These are phyloP conservation scores for Podarcis muralis DNA, from an alignment of 2,113 vertebrate species.

Conservation along the genomic window DNA sequence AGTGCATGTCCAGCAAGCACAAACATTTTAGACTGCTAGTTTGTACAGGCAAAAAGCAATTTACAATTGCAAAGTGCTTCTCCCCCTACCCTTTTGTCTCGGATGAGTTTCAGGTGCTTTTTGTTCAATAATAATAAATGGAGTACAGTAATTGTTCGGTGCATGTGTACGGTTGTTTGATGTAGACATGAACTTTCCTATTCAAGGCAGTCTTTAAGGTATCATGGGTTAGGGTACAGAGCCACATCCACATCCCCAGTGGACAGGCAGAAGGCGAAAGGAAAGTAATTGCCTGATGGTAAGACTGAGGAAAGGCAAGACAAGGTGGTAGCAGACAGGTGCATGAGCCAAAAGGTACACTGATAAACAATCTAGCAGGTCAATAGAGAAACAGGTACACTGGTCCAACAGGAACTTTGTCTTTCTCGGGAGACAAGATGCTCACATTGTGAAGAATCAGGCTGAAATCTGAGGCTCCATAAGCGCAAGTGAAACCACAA, in stretches of 20 bases:
- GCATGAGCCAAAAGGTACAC: too few relatives aligned
- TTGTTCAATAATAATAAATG: constrained; percentile 46
- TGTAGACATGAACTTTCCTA: neutral
- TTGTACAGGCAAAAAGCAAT: neutral
- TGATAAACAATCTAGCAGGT: neutral
- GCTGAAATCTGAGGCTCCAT: neutral
- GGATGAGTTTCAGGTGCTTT: constrained; percentile 64
- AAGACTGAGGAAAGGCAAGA: neutral
- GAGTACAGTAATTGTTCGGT: constrained; percentile 51
- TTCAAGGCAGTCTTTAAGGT: neutral
- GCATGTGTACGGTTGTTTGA: neutral
- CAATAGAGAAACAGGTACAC: neutral
- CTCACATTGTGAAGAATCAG: too few relatives aligned
- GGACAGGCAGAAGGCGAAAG: neutral
- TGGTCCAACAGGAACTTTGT: too few relatives aligned
- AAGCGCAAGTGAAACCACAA: neutral
- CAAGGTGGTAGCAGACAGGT: too few relatives aligned
- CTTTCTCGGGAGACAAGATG: too few relatives aligned
- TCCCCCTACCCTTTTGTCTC: constrained; percentile 3
- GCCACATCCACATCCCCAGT: neutral
- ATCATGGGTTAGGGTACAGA: neutral
- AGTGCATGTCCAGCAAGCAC: constrained; percentile 25
- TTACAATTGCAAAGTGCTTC: neutral
- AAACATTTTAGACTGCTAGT: constrained; percentile 53
- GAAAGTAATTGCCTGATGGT: neutral